Evolutionary conservation across 2,888 invertebrate species (phyloP), one percentile per base, ranked within the genome.

Genomic region (Oeneis ivallda): DNA sequence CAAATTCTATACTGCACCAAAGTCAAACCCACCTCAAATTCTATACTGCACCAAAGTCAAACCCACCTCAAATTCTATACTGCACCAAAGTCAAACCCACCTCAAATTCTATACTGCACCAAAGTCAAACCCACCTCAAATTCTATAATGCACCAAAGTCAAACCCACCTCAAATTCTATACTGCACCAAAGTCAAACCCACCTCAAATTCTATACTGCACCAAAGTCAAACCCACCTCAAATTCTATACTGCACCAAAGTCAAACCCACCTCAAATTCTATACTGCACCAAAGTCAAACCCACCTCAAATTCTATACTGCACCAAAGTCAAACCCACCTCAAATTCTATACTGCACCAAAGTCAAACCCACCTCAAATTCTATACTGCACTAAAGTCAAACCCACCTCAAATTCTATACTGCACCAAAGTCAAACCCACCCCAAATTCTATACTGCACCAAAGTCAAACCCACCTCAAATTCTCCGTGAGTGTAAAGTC

Each of bases 401-500:
- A 54, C 53, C 32, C 53, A 8, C 34, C 56, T 9, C 37, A 53
- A 37, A 47, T 49, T 19, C 39, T 49, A n/a, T 47, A 3, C n/a
- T 19, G 39, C 49, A 54, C 19, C 34, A 59, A n/a, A n/a, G n/a
- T n/a, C n/a, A n/a, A 53, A 54, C 53, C 32, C 53, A 8, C 34
- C 56, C 6, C 37, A 11, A 6, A 45, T n/a, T 15, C 1, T 13
- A 17, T 47, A 3, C n/a, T 19, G 39, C 49, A 54, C 19, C 34
- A 59, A n/a, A n/a, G n/a, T n/a, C n/a, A n/a, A 53, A 54, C 53
- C 32, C 53, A 8, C 34, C 56, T 9, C 37, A 53, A 37, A 47
- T 49, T 19, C 39, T 49, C 11, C 56, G 56, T 64, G 60, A 37
- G 66, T 71, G 45, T 63, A 52, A 62, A 62, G 34, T 58, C 52